Evolutionary conservation across 2,888 invertebrate genomes (phyloP), one percentile per base, ranked within the genome.

Genomic region (Arenicola marina): DNA sequence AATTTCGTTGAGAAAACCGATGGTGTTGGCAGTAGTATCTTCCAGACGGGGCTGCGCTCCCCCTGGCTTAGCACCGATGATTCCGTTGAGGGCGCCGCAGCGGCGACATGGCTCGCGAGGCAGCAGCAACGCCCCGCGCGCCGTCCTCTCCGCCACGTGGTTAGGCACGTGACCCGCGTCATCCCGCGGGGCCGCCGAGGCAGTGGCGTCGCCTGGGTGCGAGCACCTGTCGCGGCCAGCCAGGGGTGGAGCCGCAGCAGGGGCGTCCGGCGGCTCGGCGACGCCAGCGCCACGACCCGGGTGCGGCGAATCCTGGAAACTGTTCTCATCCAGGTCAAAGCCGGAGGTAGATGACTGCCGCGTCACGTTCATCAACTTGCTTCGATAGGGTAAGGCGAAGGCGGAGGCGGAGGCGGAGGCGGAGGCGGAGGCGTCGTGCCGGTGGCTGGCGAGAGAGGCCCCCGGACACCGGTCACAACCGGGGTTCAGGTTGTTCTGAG

Each of bases 261-360:
- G 38, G 7, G 18, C 48, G 7, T 11, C 7, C 15, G 48, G 48
- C 18, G 24, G 26, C 7, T 48, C 48, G 24, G 24, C 26, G 48
- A 48, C 26, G n/a, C n/a, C n/a, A n/a, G n/a, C n/a, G n/a, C n/a
- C n/a, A n/a, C n/a, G n/a, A n/a, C n/a, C n/a, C n/a, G n/a, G n/a
- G n/a, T n/a, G n/a, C n/a, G n/a, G n/a, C n/a, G n/a, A n/a, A 7
- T 76, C 76, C 56, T 75, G 73, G 28, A 67, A 68, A 62, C 76
- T 77, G 56, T 74, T 74, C 48, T 75, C 75, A 56, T 78, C 76
- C 45, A 75, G 75, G 60, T 75, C 76, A 61, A 77, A 77, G 63
- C 78, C 78, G 28, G 78, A 77, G 3, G 63, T 66, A 1, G 62
- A 66, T 4, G 63, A 63, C 26, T 63, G 66, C 2, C 63, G 56